These are phyloP conservation scores for Tokudaia tokunoshimensis DNA, from an alignment of 2,797 vertebrate species.

Conservation along the genomic window DNA sequence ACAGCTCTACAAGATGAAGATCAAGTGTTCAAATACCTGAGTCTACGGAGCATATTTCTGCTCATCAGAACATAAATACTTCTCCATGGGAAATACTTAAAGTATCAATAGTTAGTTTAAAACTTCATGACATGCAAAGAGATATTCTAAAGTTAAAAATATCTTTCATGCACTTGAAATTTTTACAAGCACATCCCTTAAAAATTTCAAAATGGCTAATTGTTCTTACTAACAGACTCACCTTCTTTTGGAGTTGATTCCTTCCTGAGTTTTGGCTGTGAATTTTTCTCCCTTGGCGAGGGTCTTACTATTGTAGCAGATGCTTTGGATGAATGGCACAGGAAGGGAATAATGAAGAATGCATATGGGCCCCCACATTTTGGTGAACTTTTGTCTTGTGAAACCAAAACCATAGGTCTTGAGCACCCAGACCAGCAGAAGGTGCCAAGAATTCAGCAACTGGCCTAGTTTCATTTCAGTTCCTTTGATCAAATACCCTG, in stretches of 20 bases:
- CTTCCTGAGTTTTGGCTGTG: neutral
- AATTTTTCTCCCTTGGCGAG: neutral
- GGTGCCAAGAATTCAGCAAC: neutral
- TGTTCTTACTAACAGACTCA: neutral
- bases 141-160: constrained; percentile 36
- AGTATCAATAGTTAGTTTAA: neutral
- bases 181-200: neutral
- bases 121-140: neutral
- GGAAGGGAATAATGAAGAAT: neutral
- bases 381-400: no score
- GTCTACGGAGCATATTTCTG: neutral
- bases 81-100: neutral
- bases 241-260: neutral
- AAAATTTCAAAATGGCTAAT: neutral
- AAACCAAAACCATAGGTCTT: neutral
- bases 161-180: neutral
- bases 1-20: neutral
- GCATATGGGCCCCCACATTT: neutral
- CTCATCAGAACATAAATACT: neutral
- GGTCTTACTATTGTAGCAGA: neutral
- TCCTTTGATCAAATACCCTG: neutral
- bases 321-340: neutral
- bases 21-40: neutral
- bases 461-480: neutral
- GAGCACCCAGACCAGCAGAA: neutral